These are phyloP conservation scores for Siderastrea radians DNA, from an alignment of 92 coral and sea anemone genomes.

Conservation along the genomic window DNA sequence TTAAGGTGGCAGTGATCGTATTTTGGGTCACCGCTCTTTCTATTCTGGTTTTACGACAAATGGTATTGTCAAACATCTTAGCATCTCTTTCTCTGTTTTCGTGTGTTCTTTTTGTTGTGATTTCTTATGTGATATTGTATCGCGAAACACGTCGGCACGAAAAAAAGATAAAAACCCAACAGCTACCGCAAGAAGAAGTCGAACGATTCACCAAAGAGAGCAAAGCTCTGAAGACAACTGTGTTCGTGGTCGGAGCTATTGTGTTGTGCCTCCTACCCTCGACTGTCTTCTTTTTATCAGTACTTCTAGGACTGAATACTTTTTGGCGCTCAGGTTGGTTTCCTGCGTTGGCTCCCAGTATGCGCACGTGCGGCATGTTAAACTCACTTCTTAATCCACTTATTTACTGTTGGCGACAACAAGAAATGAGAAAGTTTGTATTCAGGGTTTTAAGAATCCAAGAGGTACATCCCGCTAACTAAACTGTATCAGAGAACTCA, in stretches of 20 bases:
- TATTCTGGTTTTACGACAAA: not conserved
- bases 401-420: not conserved
- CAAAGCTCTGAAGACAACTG: conserved; percentile 8
- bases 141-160: not conserved
- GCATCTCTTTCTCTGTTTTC: not conserved
- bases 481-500: not conserved
- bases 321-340: not conserved
- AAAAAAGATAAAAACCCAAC: not conserved
- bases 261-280: not conserved
- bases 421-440: not conserved
- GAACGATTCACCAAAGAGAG: not conserved
- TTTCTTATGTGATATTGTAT: not conserved
- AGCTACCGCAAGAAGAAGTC: conserved; percentile 4
- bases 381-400: not conserved
- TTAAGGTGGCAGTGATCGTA: not conserved
- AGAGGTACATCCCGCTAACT: not conserved
- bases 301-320: not conserved
- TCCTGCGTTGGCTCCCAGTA: not conserved
- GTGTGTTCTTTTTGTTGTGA: not conserved
- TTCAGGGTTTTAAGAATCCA: not conserved
- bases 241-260: not conserved
- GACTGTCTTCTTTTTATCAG: not conserved
- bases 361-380: not conserved
- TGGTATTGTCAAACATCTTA: not conserved
- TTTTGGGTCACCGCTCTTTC: not conserved